Evolutionary conservation across 1,140 invertebrate species (phyloP).

Genomic region (Heliconius nattereri): DNA sequence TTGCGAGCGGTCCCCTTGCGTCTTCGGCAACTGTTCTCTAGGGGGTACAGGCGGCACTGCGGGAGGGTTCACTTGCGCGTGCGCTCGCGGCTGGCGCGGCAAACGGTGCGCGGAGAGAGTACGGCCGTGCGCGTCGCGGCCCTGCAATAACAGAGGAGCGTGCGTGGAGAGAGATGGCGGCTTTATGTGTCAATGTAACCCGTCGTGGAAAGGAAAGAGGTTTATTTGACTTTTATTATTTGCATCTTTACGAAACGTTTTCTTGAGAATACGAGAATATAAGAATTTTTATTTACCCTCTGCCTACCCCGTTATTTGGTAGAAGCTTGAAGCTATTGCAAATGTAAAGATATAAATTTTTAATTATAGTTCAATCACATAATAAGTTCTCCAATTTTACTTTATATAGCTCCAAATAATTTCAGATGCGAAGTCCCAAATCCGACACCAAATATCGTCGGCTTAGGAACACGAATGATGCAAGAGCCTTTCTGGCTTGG

Average conservation of each 20-base stretch:
- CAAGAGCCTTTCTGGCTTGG: slow-evolving; percentile 92
- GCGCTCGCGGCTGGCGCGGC: slow-evolving; percentile 85
- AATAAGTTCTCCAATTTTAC: no score
- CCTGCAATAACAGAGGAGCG: slow-evolving; percentile 86
- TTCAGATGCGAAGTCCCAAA: slow-evolving; percentile 73
- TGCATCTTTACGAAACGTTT: no score
- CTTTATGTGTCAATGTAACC: slow-evolving; percentile 87
- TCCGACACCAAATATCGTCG: slow-evolving; percentile 71
- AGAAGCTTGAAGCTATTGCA: no score
- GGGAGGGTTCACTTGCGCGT: slow-evolving; percentile 78
- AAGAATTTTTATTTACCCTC: no score
- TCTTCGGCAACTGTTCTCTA: slow-evolving; percentile 86
- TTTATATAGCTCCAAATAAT: neutral
- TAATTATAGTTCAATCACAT: no score
- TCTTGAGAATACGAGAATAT: no score
- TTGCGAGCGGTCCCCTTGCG: slow-evolving; percentile 87
- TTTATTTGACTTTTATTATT: slow-evolving; percentile 28
- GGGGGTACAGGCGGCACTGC: neutral
- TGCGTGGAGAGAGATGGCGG: slow-evolving; percentile 84
- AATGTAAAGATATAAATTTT: no score
- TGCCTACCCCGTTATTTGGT: no score
- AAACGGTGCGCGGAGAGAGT: slow-evolving; percentile 84
- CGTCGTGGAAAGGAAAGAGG: slow-evolving; percentile 86
- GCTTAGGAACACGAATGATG: slow-evolving; percentile 88
- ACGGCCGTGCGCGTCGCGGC: slow-evolving; percentile 85